These are phyloP conservation scores for Tricholauxania praeusta DNA, from an alignment of 2,888 invertebrate genomes.

Conservation along the genomic window DNA sequence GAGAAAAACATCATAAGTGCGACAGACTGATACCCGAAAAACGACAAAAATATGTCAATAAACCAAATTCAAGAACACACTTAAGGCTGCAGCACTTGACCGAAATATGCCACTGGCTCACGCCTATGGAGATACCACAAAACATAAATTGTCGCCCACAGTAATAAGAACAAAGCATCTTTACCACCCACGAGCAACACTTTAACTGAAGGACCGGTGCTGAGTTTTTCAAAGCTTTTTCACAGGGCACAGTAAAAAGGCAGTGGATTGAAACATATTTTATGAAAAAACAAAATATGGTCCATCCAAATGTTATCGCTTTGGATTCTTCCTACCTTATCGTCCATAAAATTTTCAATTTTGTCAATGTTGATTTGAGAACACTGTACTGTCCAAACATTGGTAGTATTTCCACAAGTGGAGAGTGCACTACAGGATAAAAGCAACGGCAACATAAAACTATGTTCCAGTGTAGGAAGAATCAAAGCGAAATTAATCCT, in stretches of 20 bases:
- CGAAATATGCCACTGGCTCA: slow-evolving; percentile 11
- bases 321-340: no score
- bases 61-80: slow-evolving; percentile 21
- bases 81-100: slow-evolving; percentile 22
- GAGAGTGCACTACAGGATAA: neutral
- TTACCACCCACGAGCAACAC: no score
- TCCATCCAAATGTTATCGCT: no score
- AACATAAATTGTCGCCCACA: slow-evolving; percentile 5
- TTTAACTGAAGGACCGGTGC: no score
- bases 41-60: slow-evolving; percentile 26
- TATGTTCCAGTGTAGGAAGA: neutral
- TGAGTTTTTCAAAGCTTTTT: no score
- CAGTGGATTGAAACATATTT: no score
- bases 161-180: neutral
- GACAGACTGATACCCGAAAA: neutral
- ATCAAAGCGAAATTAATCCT: neutral
- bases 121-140: slow-evolving; percentile 6
- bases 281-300: no score
- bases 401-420: neutral
- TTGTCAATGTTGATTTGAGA: no score
- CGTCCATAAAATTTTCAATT: no score
- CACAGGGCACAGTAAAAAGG: no score
- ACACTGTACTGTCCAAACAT: no score
- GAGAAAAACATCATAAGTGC: no score
- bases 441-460: neutral